Conservation (phyloP, 2,797 vertebrate species). For the Danio jaintianensis region DNA sequence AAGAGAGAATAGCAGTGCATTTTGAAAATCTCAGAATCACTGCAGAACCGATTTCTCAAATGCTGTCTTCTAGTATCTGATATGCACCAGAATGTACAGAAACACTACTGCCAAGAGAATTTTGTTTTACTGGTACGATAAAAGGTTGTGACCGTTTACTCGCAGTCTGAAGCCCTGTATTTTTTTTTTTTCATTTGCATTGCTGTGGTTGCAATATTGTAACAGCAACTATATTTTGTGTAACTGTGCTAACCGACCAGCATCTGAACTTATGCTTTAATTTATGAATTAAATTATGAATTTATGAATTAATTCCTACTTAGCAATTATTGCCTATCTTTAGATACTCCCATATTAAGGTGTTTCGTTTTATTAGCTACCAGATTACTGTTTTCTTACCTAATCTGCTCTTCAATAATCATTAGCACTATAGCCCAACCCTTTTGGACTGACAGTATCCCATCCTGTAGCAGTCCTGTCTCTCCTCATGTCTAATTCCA, state of each 20-base stretch:
- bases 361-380: conserved; percentile 9
- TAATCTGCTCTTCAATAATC: not conserved
- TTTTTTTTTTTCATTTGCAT: not conserved
- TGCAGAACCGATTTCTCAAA: too few relatives aligned
- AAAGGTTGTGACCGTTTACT: too few relatives aligned
- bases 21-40: too few relatives aligned
- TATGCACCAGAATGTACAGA: too few relatives aligned
- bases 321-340: not conserved
- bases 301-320: conserved; percentile 7
- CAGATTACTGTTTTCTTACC: conserved; percentile 20
- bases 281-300: too few relatives aligned
- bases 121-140: too few relatives aligned
- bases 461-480: not conserved
- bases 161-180: not conserved
- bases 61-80: too few relatives aligned
- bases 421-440: conserved; percentile 10
- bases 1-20: too few relatives aligned
- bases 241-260: not conserved
- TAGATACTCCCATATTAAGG: conserved; percentile 13
- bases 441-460: not conserved
- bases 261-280: too few relatives aligned
- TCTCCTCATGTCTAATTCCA: not conserved
- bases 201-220: not conserved
- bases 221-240: not conserved
- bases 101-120: too few relatives aligned